Conservation (phyloP, 2,888 invertebrate genomes). For the Luperina testacea region DNA sequence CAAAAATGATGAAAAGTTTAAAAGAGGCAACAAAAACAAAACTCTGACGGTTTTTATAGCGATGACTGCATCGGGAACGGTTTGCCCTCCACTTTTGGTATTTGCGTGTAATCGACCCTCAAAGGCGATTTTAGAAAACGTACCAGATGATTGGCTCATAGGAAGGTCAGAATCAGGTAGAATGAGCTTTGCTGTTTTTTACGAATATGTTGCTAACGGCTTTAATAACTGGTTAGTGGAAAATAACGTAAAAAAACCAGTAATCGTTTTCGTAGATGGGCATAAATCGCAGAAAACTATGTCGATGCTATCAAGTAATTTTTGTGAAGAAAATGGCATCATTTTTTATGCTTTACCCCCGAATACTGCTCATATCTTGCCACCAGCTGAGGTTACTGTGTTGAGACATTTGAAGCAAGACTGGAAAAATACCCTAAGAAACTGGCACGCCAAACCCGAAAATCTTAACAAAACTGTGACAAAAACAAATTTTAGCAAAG, state of each 20-base stretch:
- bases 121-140: background rate
- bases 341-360: background rate
- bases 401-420: conserved; percentile 11
- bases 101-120: background rate
- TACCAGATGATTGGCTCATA: background rate
- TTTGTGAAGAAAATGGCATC: conserved; percentile 22
- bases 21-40: background rate
- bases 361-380: background rate
- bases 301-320: background rate
- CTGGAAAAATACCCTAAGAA: background rate
- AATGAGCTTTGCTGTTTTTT: background rate
- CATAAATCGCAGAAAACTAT: conserved; percentile 1
- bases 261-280: conserved; percentile 13
- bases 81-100: conserved; percentile 12
- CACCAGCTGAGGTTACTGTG: conserved; percentile 5
- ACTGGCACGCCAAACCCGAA: background rate
- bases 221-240: conserved; percentile 1
- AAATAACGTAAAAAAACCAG: background rate
- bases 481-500: background rate
- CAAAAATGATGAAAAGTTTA: background rate
- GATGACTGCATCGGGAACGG: background rate
- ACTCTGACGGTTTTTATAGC: background rate
- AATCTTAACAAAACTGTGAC: conserved; percentile 1
- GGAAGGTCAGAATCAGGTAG: background rate
- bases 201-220: conserved; percentile 4